phyloP scores from a whole-genome alignment of 2,797 vertebrate species.

The Parauchenoglanis ngamensis region DNA sequence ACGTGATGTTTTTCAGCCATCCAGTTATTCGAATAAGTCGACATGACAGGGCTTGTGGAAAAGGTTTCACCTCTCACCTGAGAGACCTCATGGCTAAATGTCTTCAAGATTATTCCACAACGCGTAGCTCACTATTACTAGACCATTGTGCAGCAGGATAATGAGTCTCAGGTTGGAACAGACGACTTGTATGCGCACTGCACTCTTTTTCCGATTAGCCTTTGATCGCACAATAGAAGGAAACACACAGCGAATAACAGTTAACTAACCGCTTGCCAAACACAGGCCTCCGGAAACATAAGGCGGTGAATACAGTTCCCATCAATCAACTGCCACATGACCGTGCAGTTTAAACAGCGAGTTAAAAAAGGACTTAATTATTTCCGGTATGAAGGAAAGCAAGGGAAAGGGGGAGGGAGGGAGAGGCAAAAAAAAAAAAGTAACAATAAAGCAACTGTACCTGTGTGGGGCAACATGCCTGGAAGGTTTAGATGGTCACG shows the following conservation, averaged over 20 bases:
- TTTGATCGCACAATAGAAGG: constrained; percentile 53
- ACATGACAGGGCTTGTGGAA: neutral
- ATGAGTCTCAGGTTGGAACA: constrained; percentile 32
- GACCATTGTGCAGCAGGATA: constrained; percentile 10
- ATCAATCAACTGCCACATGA: constrained; percentile 69
- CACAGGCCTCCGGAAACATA: constrained; percentile 53
- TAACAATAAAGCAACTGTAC: constrained; percentile 71
- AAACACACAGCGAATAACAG: constrained; percentile 51
- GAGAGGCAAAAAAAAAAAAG: constrained; percentile 31
- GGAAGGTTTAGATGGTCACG: constrained; percentile 61
- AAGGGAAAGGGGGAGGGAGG: neutral
- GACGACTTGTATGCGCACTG: constrained; percentile 7
- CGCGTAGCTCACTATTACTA: neutral
- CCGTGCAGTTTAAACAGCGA: constrained; percentile 64
- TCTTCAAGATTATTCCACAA: constrained; percentile 5
- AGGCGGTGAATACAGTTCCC: constrained; percentile 59
- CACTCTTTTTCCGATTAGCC: constrained; percentile 33
- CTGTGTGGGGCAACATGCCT: constrained; percentile 65
- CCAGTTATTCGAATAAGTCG: neutral
- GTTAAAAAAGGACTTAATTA: constrained; percentile 66
- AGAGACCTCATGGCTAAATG: neutral
- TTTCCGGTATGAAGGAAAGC: constrained; percentile 65
- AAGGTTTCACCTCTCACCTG: neutral
- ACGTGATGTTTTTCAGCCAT: neutral
- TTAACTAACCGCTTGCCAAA: constrained; percentile 52